Conservation (phyloP, 1,140 invertebrate species). For the Ooceraea biroi region DNA sequence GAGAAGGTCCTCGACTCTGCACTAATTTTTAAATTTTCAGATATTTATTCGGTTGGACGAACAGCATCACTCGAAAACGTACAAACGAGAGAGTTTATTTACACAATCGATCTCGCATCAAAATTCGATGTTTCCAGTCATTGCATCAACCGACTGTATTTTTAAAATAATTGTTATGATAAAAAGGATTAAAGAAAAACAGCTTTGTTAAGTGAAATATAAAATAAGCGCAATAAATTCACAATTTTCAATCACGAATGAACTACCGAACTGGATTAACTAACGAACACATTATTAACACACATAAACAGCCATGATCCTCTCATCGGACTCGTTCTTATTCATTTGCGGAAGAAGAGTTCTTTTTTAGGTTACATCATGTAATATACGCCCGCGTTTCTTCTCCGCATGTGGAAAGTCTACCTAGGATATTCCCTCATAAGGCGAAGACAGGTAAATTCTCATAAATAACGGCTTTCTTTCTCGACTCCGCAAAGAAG, state of each 20-base stretch:
- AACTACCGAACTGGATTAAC: too few relatives aligned
- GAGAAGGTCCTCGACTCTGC: background rate
- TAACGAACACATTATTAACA: conserved; percentile 1
- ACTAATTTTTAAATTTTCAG: conserved; percentile 19
- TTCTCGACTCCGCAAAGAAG: background rate
- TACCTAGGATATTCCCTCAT: background rate
- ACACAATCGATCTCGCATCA: background rate
- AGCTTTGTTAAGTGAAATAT: background rate
- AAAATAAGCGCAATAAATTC: background rate
- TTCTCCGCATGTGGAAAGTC: background rate
- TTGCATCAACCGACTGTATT: background rate
- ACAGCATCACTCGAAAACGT: conserved; percentile 14
- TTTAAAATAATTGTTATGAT: background rate
- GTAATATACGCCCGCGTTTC: background rate
- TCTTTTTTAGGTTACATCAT: background rate
- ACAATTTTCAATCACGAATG: background rate
- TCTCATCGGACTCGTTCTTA: background rate
- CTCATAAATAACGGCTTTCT: conserved; percentile 40
- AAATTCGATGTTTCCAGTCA: conserved; percentile 2
- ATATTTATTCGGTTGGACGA: background rate
- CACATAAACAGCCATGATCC: background rate
- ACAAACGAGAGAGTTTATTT: too few relatives aligned
- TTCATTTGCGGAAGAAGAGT: background rate
- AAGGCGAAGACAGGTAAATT: conserved; percentile 6
- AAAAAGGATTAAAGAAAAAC: background rate